These are phyloP conservation scores for Microvelia longipes DNA, from an alignment of 1,140 invertebrate genomes.

Conservation along the genomic window DNA sequence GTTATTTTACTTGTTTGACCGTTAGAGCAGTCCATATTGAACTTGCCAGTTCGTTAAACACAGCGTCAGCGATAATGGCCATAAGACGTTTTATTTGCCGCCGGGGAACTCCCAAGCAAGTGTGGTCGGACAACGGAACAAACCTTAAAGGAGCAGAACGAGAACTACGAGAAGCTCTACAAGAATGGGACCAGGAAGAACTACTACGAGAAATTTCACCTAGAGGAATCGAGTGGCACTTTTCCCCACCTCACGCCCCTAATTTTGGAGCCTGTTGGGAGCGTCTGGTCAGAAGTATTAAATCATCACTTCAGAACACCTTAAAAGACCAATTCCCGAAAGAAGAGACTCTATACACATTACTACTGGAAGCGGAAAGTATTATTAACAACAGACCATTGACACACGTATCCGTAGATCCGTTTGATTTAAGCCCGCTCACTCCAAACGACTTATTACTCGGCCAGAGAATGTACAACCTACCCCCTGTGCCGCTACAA, in stretches of 20 bases:
- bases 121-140: neutral
- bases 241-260: neutral
- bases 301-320: neutral
- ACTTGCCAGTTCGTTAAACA: neutral
- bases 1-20: neutral
- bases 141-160: neutral
- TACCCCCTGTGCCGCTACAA: neutral
- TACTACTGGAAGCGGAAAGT: neutral
- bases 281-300: neutral
- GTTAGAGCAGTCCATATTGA: neutral
- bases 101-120: neutral
- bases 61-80: neutral
- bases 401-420: neutral
- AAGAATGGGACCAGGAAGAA: neutral
- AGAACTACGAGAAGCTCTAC: neutral
- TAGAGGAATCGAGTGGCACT: neutral
- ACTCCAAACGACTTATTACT: neutral
- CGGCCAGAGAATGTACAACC: neutral
- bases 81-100: neutral
- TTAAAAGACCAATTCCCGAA: neutral
- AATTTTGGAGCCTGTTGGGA: neutral
- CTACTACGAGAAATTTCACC: neutral
- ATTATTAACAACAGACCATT: neutral
- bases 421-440: neutral
- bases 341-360: neutral